These are phyloP conservation scores for Oncorhynchus kisutch DNA, from an alignment of 2,113 vertebrate species.

Conservation along the genomic window DNA sequence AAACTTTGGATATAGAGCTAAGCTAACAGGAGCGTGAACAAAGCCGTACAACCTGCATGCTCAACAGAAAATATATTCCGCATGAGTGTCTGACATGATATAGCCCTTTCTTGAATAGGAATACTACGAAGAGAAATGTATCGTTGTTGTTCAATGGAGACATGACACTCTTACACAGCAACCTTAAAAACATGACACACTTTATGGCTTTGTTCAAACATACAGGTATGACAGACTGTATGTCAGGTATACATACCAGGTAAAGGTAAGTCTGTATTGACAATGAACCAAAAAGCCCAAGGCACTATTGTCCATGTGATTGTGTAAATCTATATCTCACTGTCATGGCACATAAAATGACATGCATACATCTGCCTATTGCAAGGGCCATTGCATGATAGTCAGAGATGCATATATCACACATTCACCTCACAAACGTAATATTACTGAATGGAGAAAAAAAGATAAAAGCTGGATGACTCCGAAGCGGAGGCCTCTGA, in stretches of 20 bases:
- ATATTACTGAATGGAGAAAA: neutral
- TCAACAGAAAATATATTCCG: neutral
- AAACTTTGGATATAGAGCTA: neutral
- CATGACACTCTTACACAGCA: neutral
- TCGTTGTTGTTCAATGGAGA: neutral
- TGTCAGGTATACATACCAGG: no score
- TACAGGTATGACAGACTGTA: no score
- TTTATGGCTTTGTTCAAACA: constrained; percentile 35
- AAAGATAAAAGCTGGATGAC: neutral
- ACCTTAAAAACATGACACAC: neutral
- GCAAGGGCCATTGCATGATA: neutral
- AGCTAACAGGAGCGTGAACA: neutral
- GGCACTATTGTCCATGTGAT: constrained; percentile 1
- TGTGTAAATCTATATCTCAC: neutral
- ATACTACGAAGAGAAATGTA: neutral
- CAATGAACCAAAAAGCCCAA: neutral
- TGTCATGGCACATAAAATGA: neutral
- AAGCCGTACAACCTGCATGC: neutral
- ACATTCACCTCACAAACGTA: neutral
- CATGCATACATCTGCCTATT: neutral
- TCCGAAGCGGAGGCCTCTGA: neutral
- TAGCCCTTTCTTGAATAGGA: neutral
- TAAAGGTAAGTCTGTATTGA: no score
- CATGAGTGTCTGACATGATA: neutral
- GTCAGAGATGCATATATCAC: neutral